Percentiles rank a stretch among this genome's conserved stretches.
Conservation (phyloP, 1,140 invertebrate species). For the Pristionchus pacificus region DNA sequence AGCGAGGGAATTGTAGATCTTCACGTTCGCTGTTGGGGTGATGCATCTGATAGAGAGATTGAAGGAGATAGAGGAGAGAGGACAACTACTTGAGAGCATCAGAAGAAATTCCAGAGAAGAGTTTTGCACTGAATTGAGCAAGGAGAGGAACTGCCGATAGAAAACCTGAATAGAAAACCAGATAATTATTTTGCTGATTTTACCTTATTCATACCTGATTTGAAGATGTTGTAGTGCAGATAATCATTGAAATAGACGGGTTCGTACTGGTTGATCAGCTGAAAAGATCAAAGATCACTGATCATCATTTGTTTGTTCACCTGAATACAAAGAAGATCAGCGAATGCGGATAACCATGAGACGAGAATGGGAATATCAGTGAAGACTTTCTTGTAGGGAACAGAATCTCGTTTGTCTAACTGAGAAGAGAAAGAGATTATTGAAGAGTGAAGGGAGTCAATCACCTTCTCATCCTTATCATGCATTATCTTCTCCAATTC, state of each 20-base stretch:
- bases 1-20: not conserved
- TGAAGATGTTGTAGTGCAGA: not conserved
- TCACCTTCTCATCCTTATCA: not conserved
- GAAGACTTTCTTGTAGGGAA: not conserved
- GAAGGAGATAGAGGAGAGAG: too few relatives aligned
- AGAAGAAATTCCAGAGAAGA: not conserved
- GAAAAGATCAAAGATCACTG: too few relatives aligned
- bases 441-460: not conserved
- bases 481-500: not conserved
- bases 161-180: not conserved
- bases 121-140: not conserved
- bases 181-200: too few relatives aligned
- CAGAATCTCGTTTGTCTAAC: not conserved
- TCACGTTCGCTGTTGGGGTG: not conserved
- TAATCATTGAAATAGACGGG: not conserved
- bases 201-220: too few relatives aligned
- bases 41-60: not conserved
- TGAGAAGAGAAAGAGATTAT: not conserved
- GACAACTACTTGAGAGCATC: not conserved
- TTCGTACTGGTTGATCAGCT: not conserved
- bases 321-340: not conserved
- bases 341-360: not conserved
- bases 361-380: not conserved
- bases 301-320: not conserved
- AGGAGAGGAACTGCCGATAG: not conserved